Evolutionary conservation across 2,113 vertebrate species (phyloP).

Genomic region (Pedetes capensis): DNA sequence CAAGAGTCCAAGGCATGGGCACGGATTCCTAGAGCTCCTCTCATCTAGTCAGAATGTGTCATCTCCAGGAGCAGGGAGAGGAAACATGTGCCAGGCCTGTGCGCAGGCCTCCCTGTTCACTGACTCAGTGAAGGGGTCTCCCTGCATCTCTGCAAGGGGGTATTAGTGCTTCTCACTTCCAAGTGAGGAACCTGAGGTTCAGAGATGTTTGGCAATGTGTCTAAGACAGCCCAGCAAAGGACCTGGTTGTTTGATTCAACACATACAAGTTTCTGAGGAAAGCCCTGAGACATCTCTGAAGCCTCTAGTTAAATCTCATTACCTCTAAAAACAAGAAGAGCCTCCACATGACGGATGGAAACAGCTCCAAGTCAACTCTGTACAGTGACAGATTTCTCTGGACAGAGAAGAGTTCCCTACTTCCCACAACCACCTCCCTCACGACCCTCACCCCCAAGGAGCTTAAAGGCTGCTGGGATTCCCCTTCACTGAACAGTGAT

Average conservation of each 20-base stretch:
- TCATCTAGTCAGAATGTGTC: background rate
- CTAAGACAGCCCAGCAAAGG: background rate
- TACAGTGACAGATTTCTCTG: background rate
- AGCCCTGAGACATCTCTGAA: background rate
- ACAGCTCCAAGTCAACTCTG: background rate
- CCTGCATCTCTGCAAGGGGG: background rate
- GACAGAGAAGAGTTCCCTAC: background rate
- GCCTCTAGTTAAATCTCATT: background rate
- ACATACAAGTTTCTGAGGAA: background rate
- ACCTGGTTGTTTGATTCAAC: background rate
- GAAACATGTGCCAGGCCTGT: background rate
- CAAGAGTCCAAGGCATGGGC: background rate
- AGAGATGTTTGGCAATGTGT: background rate
- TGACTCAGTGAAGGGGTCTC: background rate
- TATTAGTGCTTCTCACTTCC: background rate
- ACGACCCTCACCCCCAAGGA: background rate
- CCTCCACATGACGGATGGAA: background rate
- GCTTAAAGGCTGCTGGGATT: background rate
- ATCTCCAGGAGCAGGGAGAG: background rate
- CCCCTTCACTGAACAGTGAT: background rate
- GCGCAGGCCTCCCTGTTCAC: background rate
- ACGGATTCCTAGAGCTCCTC: background rate
- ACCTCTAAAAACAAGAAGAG: slow-evolving; percentile 5
- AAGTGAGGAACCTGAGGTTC: background rate
- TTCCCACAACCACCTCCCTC: background rate